phyloP scores from a whole-genome alignment of 2,888 invertebrate species.

The Eupsilia transversa region DNA sequence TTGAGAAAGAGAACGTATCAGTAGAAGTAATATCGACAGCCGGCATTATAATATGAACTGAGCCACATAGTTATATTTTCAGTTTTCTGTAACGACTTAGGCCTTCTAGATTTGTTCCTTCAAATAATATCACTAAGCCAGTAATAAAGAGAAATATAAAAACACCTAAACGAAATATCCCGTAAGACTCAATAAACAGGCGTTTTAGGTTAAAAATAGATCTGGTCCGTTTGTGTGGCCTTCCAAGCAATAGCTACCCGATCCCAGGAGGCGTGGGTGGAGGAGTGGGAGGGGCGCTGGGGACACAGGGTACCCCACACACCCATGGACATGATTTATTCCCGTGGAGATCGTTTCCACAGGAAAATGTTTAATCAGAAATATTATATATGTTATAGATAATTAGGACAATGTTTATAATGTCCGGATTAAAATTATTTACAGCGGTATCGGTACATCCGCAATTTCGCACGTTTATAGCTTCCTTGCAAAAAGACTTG shows the following conservation, averaged over 20 bases:
- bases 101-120: conserved; percentile 11
- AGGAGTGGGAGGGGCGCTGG: conserved; percentile 42
- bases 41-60: conserved; percentile 3
- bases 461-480: conserved; percentile 36
- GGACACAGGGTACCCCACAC: conserved; percentile 59
- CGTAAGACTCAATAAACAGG: conserved; percentile 68
- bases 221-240: conserved; percentile 75
- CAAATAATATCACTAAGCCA: conserved; percentile 25
- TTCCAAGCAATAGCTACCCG: conserved; percentile 71
- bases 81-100: conserved; percentile 1
- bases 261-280: conserved; percentile 66
- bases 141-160: conserved; percentile 32
- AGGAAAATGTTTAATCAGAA: conserved; percentile 74
- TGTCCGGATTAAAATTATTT: conserved; percentile 34
- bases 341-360: conserved; percentile 72
- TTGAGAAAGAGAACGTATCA: conserved; percentile 50
- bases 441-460: conserved; percentile 25
- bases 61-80: conserved; percentile 21
- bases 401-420: conserved; percentile 47
- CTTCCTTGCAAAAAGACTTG: conserved; percentile 35
- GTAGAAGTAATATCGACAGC: conserved; percentile 34
- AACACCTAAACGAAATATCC: conserved; percentile 49
- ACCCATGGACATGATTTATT: conserved; percentile 79
- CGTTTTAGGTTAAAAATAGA: conserved; percentile 78
- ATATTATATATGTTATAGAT: conserved; percentile 38